These are phyloP conservation scores for Iselma pallidipennis DNA, from an alignment of 2,888 invertebrate genomes.

Conservation along the genomic window DNA sequence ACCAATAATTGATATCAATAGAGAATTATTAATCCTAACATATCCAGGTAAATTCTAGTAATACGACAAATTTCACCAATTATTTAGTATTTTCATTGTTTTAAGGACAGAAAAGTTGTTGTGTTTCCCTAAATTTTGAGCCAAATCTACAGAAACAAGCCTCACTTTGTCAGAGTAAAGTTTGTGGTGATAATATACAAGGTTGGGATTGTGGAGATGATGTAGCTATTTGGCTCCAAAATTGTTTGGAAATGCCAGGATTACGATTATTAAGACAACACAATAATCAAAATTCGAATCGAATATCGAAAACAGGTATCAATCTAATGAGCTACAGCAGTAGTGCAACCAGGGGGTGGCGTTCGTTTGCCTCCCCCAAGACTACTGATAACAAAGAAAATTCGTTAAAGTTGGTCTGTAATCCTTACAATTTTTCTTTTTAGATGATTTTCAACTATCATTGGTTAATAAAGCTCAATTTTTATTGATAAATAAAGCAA, in stretches of 20 bases:
- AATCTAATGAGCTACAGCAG: conserved; percentile 2
- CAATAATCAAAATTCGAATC: conserved; percentile 10
- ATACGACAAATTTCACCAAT: background rate
- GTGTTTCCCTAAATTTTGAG: background rate
- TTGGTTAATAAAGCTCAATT: conserved; percentile 86
- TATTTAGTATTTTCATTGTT: conserved; percentile 3
- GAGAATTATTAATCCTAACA: conserved; percentile 60
- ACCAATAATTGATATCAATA: conserved; percentile 70
- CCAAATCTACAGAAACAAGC: conserved; percentile 28
- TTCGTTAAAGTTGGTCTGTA: too few species aligned
- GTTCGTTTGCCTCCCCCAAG: too few species aligned
- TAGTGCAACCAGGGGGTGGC: too few species aligned
- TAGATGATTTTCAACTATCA: conserved; percentile 58
- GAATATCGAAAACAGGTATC: conserved; percentile 38
- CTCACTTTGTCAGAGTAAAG: conserved; percentile 74
- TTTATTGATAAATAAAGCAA: conserved; percentile 77
- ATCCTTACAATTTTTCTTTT: conserved; percentile 12
- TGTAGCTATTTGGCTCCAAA: conserved; percentile 79
- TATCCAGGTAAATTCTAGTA: conserved; percentile 62
- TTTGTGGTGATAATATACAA: conserved; percentile 80
- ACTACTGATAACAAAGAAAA: too few species aligned
- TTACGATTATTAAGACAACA: conserved; percentile 71
- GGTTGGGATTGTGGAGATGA: conserved; percentile 85
- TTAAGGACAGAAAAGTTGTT: conserved; percentile 7
- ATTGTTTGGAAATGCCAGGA: conserved; percentile 70